A percentile compares a stretch with the other conserved stretches of the same genome.
phyloP scores from a whole-genome alignment of 37 sponge, comb jelly and placozoan species.

The Axinella damicornis region DNA sequence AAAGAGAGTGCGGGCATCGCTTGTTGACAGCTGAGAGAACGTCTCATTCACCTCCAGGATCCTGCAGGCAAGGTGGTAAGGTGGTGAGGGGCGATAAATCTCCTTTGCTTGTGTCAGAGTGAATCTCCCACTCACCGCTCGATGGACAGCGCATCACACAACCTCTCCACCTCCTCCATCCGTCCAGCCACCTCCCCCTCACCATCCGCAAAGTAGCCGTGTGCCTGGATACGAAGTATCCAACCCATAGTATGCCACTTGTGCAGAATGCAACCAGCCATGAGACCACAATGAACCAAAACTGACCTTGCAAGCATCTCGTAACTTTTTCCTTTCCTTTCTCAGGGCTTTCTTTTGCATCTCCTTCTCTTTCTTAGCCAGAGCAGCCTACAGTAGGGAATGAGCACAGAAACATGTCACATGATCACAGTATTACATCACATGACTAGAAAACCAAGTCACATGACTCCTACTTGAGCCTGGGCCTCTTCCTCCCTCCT shows the following conservation, averaged over 20 bases:
- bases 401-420: neutral
- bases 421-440: neutral
- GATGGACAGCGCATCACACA: slow-evolving; percentile 61
- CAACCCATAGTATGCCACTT: neutral
- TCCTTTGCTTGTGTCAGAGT: no score
- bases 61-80: neutral
- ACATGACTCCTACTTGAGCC: slow-evolving; percentile 58
- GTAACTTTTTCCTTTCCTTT: slow-evolving; percentile 79
- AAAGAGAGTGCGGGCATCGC: slow-evolving; percentile 35
- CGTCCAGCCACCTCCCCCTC: slow-evolving; percentile 48
- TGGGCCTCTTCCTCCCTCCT: slow-evolving; percentile 67
- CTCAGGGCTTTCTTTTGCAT: slow-evolving; percentile 71
- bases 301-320: slow-evolving; percentile 74
- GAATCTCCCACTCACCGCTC: slow-evolving; percentile 16
- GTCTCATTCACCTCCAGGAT: slow-evolving; percentile 45
- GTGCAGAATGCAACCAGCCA: neutral
- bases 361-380: slow-evolving; percentile 77
- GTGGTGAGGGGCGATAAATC: no score
- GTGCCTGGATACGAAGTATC: slow-evolving; percentile 19
- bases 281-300: neutral
- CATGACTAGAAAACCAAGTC: neutral
- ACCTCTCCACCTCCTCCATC: slow-evolving; percentile 76
- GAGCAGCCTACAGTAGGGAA: slow-evolving; percentile 44
- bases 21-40: slow-evolving; percentile 13
- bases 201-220: slow-evolving; percentile 69